Conservation (phyloP, 2,888 invertebrate species). For the Tholera decimalis region DNA sequence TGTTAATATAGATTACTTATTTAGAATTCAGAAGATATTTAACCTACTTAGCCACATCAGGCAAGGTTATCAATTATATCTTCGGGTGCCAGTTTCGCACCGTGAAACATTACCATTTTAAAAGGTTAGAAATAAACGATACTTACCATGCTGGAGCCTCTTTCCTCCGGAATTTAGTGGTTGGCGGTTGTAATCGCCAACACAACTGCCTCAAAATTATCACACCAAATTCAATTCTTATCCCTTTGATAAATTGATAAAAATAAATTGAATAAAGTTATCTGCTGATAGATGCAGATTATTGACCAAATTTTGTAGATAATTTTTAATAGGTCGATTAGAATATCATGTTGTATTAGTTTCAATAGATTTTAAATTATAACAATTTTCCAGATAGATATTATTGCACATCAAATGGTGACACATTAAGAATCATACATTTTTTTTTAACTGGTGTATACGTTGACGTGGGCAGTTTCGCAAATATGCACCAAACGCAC, state of each 20-base stretch:
- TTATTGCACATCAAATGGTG: no score
- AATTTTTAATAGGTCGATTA: conserved; percentile 74
- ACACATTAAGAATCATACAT: no score
- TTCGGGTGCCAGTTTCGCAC: conserved; percentile 5
- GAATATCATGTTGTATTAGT: no score
- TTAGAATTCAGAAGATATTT: conserved; percentile 7
- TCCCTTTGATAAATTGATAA: conserved; percentile 84
- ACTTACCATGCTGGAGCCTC: conserved; percentile 70
- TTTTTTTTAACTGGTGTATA: no score
- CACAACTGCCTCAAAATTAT: conserved; percentile 79
- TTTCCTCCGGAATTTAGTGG: conserved; percentile 67
- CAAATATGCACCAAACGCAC: no score
- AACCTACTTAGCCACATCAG: neutral
- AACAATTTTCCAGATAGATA: conserved; percentile 4
- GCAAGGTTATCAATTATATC: conserved; percentile 18
- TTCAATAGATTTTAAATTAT: no score
- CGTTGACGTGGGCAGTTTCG: no score
- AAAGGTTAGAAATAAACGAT: conserved; percentile 9
- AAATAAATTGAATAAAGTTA: no score
- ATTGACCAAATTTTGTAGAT: conserved; percentile 75
- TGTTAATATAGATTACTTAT: no score
- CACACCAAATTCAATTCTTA: conserved; percentile 77
- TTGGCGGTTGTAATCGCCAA: conserved; percentile 79
- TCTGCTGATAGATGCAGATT: conserved; percentile 76
- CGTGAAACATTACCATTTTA: conserved; percentile 2